phyloP scores from a whole-genome alignment of 2,888 invertebrate species.

The Tinea semifulvella region DNA sequence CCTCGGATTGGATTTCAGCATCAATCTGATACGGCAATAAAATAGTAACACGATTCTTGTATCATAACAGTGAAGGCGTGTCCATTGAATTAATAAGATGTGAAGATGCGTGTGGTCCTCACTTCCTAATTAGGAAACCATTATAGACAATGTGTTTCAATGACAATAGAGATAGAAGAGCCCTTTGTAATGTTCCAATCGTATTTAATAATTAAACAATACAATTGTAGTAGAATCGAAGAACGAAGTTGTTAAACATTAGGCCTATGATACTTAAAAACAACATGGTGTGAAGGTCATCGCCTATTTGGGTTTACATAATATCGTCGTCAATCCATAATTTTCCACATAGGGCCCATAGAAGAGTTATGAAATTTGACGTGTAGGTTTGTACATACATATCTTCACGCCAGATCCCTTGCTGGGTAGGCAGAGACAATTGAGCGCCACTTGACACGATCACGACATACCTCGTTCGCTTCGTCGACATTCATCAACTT shows the following conservation, averaged over 20 bases:
- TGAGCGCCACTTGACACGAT: too few relatives aligned
- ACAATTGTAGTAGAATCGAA: background rate
- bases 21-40: conserved; percentile 41
- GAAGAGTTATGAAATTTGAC: too few relatives aligned
- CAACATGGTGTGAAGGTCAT: background rate
- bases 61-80: conserved; percentile 47
- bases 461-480: too few relatives aligned
- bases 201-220: background rate
- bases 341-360: too few relatives aligned
- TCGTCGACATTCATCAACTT: too few relatives aligned
- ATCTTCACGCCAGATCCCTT: too few relatives aligned
- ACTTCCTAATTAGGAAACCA: background rate
- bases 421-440: too few relatives aligned
- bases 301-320: conserved; percentile 3
- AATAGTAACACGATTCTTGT: conserved; percentile 36
- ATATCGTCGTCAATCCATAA: too few relatives aligned
- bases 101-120: conserved; percentile 58
- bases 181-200: background rate
- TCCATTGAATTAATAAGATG: conserved; percentile 64
- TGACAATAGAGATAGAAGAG: conserved; percentile 4
- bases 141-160: conserved; percentile 4
- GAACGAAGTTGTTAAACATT: background rate
- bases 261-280: background rate
- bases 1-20: conserved; percentile 13
- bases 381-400: too few relatives aligned